These are phyloP conservation scores for Chlorodrepanis virens DNA, from an alignment of 2,113 vertebrate genomes.

Conservation along the genomic window DNA sequence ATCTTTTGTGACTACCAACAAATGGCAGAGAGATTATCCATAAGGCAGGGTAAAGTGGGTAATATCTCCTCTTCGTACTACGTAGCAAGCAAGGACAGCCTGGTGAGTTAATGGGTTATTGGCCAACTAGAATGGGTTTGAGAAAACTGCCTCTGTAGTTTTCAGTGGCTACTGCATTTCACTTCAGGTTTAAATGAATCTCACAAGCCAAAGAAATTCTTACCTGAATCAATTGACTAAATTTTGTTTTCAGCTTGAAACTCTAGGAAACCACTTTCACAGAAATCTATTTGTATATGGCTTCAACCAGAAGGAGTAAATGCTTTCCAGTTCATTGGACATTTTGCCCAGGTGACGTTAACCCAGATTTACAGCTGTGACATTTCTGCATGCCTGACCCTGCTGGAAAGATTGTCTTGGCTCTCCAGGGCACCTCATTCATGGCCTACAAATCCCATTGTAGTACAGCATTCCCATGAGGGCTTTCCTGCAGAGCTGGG, in stretches of 20 bases:
- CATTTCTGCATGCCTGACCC: not conserved
- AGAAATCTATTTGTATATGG: slow-evolving; percentile 36
- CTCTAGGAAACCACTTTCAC: slow-evolving; percentile 3
- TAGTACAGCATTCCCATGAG: not conserved
- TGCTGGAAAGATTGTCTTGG: not conserved
- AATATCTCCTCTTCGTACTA: not conserved
- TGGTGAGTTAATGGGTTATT: not conserved
- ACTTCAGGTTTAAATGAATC: not conserved
- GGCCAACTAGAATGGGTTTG: not conserved
- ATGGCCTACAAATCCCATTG: not conserved
- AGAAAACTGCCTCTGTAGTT: not conserved
- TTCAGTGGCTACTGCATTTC: not conserved
- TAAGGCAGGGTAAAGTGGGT: not conserved
- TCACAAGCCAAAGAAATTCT: not conserved
- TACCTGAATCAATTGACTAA: not conserved
- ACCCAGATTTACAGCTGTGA: slow-evolving; percentile 19
- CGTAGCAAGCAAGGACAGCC: not conserved
- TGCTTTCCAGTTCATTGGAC: slow-evolving; percentile 21
- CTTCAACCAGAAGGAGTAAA: slow-evolving; percentile 30
- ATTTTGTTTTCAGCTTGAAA: not conserved
- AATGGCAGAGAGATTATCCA: not conserved
- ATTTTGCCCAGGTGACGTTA: slow-evolving; percentile 17
- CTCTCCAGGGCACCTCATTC: not conserved
- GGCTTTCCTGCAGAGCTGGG: not conserved
- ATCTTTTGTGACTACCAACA: not conserved